Evolutionary conservation across 2,113 vertebrate genomes (phyloP).

Genomic region (Trinectes maculatus): DNA sequence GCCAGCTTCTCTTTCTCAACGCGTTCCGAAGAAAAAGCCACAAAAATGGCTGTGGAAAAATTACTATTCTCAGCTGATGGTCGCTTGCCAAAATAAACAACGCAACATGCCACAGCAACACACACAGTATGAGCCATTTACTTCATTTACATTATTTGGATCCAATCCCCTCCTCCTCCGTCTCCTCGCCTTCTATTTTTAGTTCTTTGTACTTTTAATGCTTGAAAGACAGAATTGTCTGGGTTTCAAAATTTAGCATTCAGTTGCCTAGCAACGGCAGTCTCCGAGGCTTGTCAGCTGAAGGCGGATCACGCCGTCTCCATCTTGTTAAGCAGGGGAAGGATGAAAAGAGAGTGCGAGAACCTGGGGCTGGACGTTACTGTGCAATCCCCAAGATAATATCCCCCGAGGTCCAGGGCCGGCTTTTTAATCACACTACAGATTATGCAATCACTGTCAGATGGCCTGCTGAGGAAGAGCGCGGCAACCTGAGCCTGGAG

Average conservation of each 20-base stretch:
- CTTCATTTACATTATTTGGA: slow-evolving; percentile 75
- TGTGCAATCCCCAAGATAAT: slow-evolving; percentile 66
- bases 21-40: slow-evolving; percentile 26
- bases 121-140: slow-evolving; percentile 36
- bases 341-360: slow-evolving; percentile 59
- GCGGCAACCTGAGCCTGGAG: slow-evolving; percentile 41
- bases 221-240: slow-evolving; percentile 76
- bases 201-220: slow-evolving; percentile 72
- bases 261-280: slow-evolving; percentile 82
- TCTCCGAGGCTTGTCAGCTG: slow-evolving; percentile 71
- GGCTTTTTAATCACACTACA: slow-evolving; percentile 72
- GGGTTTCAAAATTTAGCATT: slow-evolving; percentile 83
- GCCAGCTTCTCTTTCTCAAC: slow-evolving; percentile 60
- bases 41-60: slow-evolving; percentile 69
- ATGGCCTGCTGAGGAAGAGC: slow-evolving; percentile 46
- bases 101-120: slow-evolving; percentile 50
- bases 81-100: slow-evolving; percentile 69
- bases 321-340: slow-evolving; percentile 72
- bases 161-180: slow-evolving; percentile 35
- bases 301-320: slow-evolving; percentile 70
- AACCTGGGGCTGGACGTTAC: slow-evolving; percentile 55
- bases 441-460: slow-evolving; percentile 70
- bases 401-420: slow-evolving; percentile 63
- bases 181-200: slow-evolving; percentile 64
- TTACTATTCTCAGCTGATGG: slow-evolving; percentile 56